Percentiles rank a stretch among this genome's conserved stretches.
Conservation (phyloP, 2,797 vertebrate genomes). For the Graptemys geographica region DNA sequence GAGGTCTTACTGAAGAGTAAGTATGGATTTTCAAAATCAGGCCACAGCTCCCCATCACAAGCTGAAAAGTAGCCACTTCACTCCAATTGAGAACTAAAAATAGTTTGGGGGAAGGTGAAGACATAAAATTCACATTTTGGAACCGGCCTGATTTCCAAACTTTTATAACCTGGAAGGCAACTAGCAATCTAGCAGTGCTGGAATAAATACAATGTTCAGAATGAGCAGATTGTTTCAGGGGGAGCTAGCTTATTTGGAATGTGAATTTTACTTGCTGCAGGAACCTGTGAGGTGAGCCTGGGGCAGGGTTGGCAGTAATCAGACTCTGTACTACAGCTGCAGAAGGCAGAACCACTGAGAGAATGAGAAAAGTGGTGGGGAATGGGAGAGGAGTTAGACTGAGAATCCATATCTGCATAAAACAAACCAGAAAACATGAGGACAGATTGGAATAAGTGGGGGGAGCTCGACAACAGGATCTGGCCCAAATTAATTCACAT, state of each 20-base stretch:
- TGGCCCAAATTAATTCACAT: background rate
- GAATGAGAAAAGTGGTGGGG: background rate
- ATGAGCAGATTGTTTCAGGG: background rate
- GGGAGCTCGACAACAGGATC: background rate
- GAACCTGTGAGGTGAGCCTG: background rate
- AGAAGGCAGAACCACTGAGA: background rate
- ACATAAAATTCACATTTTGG: background rate
- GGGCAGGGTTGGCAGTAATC: background rate
- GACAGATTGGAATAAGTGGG: background rate
- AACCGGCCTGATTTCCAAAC: slow-evolving; percentile 58
- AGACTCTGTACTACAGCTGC: background rate
- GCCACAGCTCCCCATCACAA: background rate
- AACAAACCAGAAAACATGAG: background rate
- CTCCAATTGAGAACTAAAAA: background rate
- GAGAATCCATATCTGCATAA: background rate
- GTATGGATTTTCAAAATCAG: fast-evolving
- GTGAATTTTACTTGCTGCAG: slow-evolving; percentile 40
- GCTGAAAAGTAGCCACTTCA: background rate
- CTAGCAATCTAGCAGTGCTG: background rate
- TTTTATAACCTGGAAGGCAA: background rate
- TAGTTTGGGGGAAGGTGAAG: background rate
- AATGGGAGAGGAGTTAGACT: background rate
- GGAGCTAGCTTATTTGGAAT: slow-evolving; percentile 55
- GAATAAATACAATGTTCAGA: background rate
- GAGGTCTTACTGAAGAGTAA: fast-evolving